Evolutionary conservation across 2,797 vertebrate species (phyloP).

Genomic region (Artibeus lituratus): DNA sequence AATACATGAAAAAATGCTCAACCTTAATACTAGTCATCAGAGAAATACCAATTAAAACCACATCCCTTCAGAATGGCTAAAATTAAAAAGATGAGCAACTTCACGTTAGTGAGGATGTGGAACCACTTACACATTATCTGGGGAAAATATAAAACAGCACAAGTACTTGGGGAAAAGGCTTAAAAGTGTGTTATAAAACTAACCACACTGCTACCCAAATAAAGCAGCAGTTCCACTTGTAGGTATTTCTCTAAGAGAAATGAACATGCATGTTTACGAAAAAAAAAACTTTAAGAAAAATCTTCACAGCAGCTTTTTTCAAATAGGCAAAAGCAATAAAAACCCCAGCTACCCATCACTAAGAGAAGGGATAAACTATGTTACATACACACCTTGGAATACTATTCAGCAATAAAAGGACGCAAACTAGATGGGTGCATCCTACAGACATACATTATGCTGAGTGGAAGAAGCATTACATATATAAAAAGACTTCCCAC

Average conservation of each 20-base stretch:
- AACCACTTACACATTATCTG: background rate
- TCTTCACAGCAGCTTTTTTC: background rate
- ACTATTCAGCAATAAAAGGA: background rate
- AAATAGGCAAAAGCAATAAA: background rate
- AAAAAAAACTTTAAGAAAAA: background rate
- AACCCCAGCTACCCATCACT: background rate
- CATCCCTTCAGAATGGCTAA: background rate
- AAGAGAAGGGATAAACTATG: background rate
- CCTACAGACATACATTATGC: background rate
- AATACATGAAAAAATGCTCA: background rate
- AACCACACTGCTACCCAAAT: background rate
- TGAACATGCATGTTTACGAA: background rate
- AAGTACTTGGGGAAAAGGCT: background rate
- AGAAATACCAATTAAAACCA: slow-evolving; percentile 20
- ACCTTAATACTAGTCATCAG: background rate
- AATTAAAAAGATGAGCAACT: background rate
- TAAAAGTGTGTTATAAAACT: background rate
- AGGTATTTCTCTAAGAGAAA: background rate
- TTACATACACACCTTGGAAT: background rate
- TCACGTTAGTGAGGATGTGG: background rate
- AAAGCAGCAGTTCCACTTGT: background rate
- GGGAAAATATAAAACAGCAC: background rate
- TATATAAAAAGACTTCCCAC: background rate
- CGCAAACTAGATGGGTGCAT: background rate
- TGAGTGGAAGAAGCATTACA: background rate